These are phyloP conservation scores for Drosophila kohkoa DNA, from an alignment of 1,140 invertebrate genomes.

Conservation along the genomic window DNA sequence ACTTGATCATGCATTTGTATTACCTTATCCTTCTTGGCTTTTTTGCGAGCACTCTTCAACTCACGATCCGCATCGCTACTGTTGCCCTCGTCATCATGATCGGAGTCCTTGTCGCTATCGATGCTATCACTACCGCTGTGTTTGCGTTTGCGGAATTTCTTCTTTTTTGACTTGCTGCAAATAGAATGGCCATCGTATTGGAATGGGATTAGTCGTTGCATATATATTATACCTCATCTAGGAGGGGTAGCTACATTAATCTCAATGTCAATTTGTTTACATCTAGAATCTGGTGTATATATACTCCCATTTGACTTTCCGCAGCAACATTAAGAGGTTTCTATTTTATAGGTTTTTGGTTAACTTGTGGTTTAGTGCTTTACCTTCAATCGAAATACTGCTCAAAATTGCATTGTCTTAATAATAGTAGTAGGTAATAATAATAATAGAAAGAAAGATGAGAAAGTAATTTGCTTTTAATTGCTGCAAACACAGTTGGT, in stretches of 20 bases:
- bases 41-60: slow-evolving; percentile 79
- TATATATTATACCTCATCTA: neutral
- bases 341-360: slow-evolving; percentile 49
- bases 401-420: slow-evolving; percentile 85
- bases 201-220: slow-evolving; percentile 15
- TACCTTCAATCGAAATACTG: slow-evolving; percentile 84
- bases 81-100: slow-evolving; percentile 84
- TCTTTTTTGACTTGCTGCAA: slow-evolving; percentile 86
- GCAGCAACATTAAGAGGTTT: slow-evolving; percentile 63
- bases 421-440: slow-evolving; percentile 78
- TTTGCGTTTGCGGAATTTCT: slow-evolving; percentile 85
- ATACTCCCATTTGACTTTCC: slow-evolving; percentile 25
- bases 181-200: slow-evolving; percentile 47
- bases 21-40: slow-evolving; percentile 87
- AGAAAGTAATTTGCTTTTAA: slow-evolving; percentile 84
- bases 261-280: neutral
- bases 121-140: slow-evolving; percentile 83
- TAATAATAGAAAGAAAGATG: slow-evolving; percentile 85
- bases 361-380: slow-evolving; percentile 70
- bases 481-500: slow-evolving; percentile 66
- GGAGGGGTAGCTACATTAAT: neutral
- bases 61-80: slow-evolving; percentile 85
- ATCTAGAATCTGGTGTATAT: slow-evolving; percentile 13
- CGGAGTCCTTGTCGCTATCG: slow-evolving; percentile 73
- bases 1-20: slow-evolving; percentile 55